Evolutionary conservation across 1,140 invertebrate species (phyloP), one percentile per base, ranked within the genome.

Genomic region (Lamellibrachia luymesi): DNA sequence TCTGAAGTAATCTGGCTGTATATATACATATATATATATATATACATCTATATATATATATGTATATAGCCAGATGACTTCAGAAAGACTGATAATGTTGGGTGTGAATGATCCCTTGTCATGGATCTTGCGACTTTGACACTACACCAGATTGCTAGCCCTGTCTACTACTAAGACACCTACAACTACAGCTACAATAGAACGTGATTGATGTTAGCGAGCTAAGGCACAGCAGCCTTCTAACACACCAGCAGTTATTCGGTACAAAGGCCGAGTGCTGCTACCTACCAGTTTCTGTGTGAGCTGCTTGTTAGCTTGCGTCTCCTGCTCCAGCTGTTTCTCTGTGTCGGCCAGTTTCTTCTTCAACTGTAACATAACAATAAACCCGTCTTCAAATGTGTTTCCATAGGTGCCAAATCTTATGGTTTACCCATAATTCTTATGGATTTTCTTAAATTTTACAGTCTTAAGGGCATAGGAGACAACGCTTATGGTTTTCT

Each of bases 211-310:
- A 22, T 8, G 64, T 80, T 80, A 80, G 64, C 64, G 13, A 80
- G 25, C 64, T 80, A 80, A 8, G 52, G 13, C 64, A 22, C 25
- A 80, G 64, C 64, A 80, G 64, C 2, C 64, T 80, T 80, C 64
- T 80, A 80, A 80, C 64, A 80, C 64, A 80, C 64, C 64, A 56
- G 52, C 13, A 56, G 13, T 56, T 56, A 56, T 56, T 56, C 52
- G 52, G 64, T 22, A 80, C 25, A 22, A 80, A 56, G 52, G 64
- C 25, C 64, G 4, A 22, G 64, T 80, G 64, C 64, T 80, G 64
- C 64, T 2, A 91, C 90, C 38, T 91, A 91, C 90, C 90, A 91
- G 90, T 91, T 91, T 91, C 90, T 91, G 90, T 8, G 90, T 91
- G 50, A 91, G 90, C 25, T 91, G 90, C 50, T 50, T 49, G 2